Evolutionary conservation across 2,113 vertebrate species (phyloP).

Genomic region (Grammomys surdaster): DNA sequence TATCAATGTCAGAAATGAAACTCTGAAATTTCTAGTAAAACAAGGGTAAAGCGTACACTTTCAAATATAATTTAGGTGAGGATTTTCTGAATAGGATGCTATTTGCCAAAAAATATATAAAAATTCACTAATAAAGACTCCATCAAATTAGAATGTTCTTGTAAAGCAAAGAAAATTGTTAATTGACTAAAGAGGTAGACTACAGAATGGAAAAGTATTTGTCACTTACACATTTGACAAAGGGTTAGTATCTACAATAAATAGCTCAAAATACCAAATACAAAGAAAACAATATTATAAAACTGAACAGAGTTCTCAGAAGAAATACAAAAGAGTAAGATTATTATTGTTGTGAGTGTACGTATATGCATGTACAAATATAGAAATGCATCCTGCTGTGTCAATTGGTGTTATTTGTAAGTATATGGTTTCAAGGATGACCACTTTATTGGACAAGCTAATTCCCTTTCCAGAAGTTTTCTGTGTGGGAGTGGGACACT

Average conservation of each 20-base stretch:
- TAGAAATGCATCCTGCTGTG: neutral
- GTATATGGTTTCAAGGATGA: neutral
- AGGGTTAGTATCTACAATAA: neutral
- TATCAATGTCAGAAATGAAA: neutral
- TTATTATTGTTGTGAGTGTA: neutral
- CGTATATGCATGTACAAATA: neutral
- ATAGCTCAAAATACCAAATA: neutral
- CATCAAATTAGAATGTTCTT: neutral
- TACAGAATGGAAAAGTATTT: neutral
- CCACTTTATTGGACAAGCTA: neutral
- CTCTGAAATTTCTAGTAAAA: neutral
- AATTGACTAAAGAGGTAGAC: neutral
- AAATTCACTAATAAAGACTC: neutral
- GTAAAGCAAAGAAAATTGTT: neutral
- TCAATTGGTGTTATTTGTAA: neutral
- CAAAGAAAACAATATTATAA: neutral
- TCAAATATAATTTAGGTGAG: neutral
- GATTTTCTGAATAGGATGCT: neutral
- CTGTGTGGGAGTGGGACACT: neutral
- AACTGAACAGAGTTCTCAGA: neutral
- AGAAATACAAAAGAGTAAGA: neutral
- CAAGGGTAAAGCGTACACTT: neutral
- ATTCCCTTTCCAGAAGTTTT: neutral
- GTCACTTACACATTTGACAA: neutral
- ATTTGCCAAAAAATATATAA: neutral